Evolutionary conservation across 1,140 invertebrate genomes (phyloP).

Genomic region (Bradynema listronoti): DNA sequence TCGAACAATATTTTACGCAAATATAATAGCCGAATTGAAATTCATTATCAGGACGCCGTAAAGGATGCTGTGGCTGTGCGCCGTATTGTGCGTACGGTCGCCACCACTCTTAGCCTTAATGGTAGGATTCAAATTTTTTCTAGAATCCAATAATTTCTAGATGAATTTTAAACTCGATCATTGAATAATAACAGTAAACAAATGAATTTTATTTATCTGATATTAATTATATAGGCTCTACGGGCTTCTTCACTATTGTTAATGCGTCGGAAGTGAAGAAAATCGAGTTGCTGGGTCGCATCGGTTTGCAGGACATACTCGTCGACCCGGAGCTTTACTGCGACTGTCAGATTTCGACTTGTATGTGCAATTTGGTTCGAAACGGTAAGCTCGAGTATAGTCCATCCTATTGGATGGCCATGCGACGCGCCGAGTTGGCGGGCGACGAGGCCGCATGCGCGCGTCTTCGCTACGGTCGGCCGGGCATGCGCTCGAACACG

Average conservation of each 20-base stretch:
- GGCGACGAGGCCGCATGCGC: no score
- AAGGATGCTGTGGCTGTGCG: conserved; percentile 39
- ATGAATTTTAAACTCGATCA: no score
- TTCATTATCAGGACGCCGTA: conserved; percentile 27
- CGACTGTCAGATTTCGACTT: no score
- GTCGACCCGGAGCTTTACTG: no score
- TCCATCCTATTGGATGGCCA: no score
- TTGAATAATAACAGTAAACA: no score
- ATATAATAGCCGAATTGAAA: conserved; percentile 35
- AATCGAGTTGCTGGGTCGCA: conserved; percentile 30
- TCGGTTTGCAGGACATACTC: conserved; percentile 33
- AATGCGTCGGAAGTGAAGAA: conserved; percentile 6
- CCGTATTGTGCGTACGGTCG: conserved; percentile 26
- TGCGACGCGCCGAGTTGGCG: no score
- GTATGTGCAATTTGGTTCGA: no score
- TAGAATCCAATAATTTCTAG: no score
- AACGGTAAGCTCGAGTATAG: no score
- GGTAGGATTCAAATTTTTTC: conserved; percentile 30
- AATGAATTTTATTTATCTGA: background rate
- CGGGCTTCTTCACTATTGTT: conserved; percentile 37
- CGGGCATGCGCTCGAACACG: no score
- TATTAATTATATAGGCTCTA: conserved; percentile 23
- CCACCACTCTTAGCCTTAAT: conserved; percentile 34
- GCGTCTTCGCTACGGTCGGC: no score
- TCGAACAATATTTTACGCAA: conserved; percentile 20